Evolutionary conservation across 2,113 vertebrate genomes (phyloP).

Genomic region (Hemibagrus wyckioides): DNA sequence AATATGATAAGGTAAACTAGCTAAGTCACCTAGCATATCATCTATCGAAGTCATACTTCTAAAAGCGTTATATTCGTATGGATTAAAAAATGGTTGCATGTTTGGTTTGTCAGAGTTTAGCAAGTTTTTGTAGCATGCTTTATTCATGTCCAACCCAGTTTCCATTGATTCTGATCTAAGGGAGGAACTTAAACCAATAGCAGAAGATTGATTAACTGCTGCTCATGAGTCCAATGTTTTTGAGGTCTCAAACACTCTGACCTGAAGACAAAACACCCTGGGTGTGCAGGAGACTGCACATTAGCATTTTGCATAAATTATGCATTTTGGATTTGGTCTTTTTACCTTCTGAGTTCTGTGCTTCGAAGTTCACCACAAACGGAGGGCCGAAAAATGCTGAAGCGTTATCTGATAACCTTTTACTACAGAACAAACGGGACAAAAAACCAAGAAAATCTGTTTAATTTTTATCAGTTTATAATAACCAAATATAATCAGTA

Average conservation of each 20-base stretch:
- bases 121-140: not conserved
- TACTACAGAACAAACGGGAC: slow-evolving; percentile 67
- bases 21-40: not conserved
- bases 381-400: slow-evolving; percentile 83
- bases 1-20: not conserved
- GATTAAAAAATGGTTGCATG: not conserved
- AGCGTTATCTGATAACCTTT: slow-evolving; percentile 75
- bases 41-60: not conserved
- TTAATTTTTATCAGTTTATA: not conserved
- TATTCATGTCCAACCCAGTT: not conserved
- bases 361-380: slow-evolving; percentile 81
- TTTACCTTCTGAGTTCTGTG: slow-evolving; percentile 79
- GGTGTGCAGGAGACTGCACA: not conserved
- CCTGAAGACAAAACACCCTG: too few species aligned
- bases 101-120: not conserved
- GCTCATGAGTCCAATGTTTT: not conserved
- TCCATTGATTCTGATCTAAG: not conserved
- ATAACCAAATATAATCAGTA: not conserved
- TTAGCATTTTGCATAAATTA: not conserved
- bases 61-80: not conserved
- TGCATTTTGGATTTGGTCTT: not conserved
- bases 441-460: not conserved
- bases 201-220: not conserved
- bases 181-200: not conserved
- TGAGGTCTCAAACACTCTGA: not conserved